Evolutionary conservation across 2,888 invertebrate species (phyloP).

Genomic region (Zygothrica quintamaculata): DNA sequence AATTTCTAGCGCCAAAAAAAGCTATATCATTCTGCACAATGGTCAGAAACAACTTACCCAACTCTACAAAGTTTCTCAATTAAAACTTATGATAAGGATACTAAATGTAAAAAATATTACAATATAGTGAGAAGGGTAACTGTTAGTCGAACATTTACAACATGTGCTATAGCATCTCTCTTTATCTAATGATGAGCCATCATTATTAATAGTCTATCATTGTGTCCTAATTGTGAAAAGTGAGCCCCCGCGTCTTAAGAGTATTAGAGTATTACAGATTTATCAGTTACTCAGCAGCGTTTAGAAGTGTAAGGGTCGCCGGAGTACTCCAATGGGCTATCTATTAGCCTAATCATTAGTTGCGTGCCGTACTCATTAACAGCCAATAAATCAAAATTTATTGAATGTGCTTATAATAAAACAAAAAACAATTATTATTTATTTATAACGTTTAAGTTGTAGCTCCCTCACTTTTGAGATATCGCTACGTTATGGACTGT

Average conservation of each 20-base stretch:
- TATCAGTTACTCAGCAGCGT: slow-evolving; percentile 45
- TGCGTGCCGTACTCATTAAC: slow-evolving; percentile 26
- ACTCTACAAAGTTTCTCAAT: too few species aligned
- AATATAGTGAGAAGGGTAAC: too few species aligned
- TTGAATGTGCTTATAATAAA: slow-evolving; percentile 43
- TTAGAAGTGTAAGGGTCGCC: not conserved
- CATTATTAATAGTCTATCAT: slow-evolving; percentile 22
- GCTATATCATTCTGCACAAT: too few species aligned
- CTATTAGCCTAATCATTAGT: slow-evolving; percentile 36
- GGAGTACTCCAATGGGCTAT: slow-evolving; percentile 3
- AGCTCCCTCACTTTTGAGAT: slow-evolving; percentile 10
- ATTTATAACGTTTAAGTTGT: slow-evolving; percentile 9
- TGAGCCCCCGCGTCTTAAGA: slow-evolving; percentile 1
- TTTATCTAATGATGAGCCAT: slow-evolving; percentile 29
- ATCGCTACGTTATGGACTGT: slow-evolving; percentile 20
- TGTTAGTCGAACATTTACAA: too few species aligned
- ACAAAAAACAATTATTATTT: too few species aligned
- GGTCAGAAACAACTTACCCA: too few species aligned
- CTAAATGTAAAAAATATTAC: too few species aligned
- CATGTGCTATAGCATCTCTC: not conserved
- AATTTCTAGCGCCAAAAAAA: too few species aligned
- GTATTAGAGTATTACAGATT: slow-evolving; percentile 23
- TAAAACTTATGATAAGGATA: too few species aligned
- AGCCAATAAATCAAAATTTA: slow-evolving; percentile 69
- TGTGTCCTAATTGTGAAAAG: slow-evolving; percentile 19